These are phyloP conservation scores for Podarcis raffonei DNA, from an alignment of 2,113 vertebrate species.

Conservation along the genomic window DNA sequence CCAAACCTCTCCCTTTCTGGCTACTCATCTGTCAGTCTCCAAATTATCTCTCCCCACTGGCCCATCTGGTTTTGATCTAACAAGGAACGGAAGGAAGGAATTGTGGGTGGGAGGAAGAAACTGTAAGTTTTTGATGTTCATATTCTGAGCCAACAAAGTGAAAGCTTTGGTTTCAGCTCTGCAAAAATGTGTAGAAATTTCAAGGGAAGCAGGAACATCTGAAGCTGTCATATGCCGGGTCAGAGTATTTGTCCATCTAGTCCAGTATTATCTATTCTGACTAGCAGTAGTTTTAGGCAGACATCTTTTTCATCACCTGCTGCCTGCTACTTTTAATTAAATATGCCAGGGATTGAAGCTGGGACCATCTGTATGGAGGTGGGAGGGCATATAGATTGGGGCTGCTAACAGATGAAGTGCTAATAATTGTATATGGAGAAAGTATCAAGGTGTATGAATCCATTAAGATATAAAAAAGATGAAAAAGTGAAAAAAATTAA, in stretches of 20 bases:
- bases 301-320: not conserved
- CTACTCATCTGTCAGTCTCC: not conserved
- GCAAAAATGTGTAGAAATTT: not conserved
- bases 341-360: not conserved
- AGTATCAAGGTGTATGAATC: slow-evolving; percentile 18
- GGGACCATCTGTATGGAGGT: too few relatives aligned
- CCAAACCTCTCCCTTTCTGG: not conserved
- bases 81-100: too few relatives aligned
- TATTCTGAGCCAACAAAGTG: not conserved
- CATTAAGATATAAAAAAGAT: not conserved
- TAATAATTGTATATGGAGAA: not conserved
- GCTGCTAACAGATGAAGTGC: too few relatives aligned
- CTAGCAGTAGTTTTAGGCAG: not conserved
- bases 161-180: not conserved
- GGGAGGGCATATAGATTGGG: too few relatives aligned
- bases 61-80: not conserved
- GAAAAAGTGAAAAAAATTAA: slow-evolving; percentile 4
- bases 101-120: too few relatives aligned
- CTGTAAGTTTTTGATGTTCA: not conserved
- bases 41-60: not conserved
- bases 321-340: not conserved
- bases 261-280: not conserved
- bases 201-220: not conserved
- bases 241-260: too few relatives aligned
- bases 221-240: not conserved